Conservation (phyloP, 2,113 vertebrate species). For the Sisor rabdophorus region DNA sequence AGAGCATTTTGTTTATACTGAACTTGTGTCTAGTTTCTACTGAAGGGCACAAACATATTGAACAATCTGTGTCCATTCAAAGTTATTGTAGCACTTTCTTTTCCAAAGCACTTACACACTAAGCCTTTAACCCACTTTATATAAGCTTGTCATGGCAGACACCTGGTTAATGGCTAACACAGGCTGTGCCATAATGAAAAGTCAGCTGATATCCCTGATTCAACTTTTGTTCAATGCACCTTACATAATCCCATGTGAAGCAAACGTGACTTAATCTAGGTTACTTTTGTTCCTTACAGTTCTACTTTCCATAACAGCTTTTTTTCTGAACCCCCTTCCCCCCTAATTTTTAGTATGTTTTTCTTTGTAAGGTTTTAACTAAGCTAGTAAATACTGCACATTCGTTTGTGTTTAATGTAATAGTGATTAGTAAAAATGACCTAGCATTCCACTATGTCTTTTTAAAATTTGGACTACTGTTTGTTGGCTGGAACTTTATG, state of each 20-base stretch:
- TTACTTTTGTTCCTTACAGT: not conserved
- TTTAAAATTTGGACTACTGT: constrained; percentile 21
- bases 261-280: not conserved
- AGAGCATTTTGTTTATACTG: constrained; percentile 5
- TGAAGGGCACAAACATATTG: constrained; percentile 22
- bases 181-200: constrained; percentile 15
- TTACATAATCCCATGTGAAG: constrained; percentile 14
- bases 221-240: constrained; percentile 3
- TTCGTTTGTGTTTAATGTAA: constrained; percentile 16
- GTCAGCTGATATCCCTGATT: not conserved
- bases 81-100: constrained; percentile 33
- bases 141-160: constrained; percentile 10
- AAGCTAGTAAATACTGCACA: constrained; percentile 38
- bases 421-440: not conserved
- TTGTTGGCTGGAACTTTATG: constrained; percentile 12
- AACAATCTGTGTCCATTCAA: constrained; percentile 8
- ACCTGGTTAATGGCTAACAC: constrained; percentile 6
- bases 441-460: not conserved
- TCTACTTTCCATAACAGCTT: not conserved
- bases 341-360: not conserved
- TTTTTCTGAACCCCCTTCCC: too few relatives aligned
- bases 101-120: not conserved
- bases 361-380: constrained; percentile 22
- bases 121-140: constrained; percentile 19
- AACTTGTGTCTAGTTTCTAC: constrained; percentile 2